Evolutionary conservation across 1,140 invertebrate species (phyloP).

Genomic region (Zeugodacus cucurbitae): DNA sequence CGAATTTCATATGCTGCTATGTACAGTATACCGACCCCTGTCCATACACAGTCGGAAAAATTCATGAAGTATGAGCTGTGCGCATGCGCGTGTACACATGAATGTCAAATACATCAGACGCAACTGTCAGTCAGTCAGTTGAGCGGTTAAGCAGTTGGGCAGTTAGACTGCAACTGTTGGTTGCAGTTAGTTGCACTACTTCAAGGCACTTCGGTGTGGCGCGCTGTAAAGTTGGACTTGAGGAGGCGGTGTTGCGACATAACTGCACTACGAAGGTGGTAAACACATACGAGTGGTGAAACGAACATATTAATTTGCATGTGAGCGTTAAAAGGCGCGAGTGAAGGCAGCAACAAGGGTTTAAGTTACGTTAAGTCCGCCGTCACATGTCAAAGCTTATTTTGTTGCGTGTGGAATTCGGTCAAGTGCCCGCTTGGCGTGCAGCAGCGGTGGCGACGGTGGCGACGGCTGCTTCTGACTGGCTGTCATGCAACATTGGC

Average conservation of each 20-base stretch:
- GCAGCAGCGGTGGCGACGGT: neutral
- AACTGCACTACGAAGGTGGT: neutral
- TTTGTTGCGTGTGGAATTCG: slow-evolving; percentile 16
- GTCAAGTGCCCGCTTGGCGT: neutral
- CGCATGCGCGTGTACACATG: neutral
- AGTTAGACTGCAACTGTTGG: too few relatives aligned
- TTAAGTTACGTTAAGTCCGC: neutral
- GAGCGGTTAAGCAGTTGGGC: neutral
- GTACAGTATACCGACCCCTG: neutral
- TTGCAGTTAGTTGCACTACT: neutral
- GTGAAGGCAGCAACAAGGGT: neutral
- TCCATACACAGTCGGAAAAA: neutral
- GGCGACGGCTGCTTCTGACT: neutral
- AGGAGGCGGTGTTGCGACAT: neutral
- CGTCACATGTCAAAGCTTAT: neutral
- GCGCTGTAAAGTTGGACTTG: neutral
- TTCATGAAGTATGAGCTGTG: neutral
- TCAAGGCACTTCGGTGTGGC: neutral
- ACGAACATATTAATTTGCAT: slow-evolving; percentile 1
- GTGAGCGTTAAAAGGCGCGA: neutral
- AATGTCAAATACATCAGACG: neutral
- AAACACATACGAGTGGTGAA: neutral
- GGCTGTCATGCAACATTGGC: neutral
- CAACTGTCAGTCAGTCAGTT: slow-evolving; percentile 7
- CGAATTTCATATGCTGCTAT: neutral